phyloP scores from a whole-genome alignment of 2,888 invertebrate genomes.

The Antheraea assamensis region DNA sequence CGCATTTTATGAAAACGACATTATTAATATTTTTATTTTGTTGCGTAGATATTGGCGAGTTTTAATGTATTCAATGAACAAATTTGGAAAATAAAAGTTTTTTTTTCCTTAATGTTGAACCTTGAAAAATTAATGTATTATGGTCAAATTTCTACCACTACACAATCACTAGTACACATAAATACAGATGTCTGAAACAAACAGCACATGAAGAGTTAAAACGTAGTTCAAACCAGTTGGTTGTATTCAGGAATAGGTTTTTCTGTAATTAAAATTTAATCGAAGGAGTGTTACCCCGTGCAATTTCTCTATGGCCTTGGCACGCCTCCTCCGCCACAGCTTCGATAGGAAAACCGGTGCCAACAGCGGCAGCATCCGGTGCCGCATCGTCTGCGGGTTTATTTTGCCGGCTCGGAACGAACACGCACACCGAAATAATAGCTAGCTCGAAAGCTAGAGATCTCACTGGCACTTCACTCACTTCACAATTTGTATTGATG shows the following conservation, averaged over 20 bases:
- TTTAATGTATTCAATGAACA: no score
- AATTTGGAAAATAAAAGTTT: no score
- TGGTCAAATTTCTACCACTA: no score
- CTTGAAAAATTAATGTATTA: no score
- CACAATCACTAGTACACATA: no score
- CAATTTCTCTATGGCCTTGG: slow-evolving; percentile 69
- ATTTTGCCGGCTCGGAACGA: slow-evolving; percentile 54
- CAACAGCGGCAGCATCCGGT: slow-evolving; percentile 71
- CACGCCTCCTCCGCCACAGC: slow-evolving; percentile 64
- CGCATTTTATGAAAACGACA: no score
- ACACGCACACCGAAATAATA: slow-evolving; percentile 22
- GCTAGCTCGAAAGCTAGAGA: slow-evolving; percentile 38
- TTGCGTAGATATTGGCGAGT: no score
- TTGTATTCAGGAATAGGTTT: background rate
- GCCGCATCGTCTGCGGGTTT: slow-evolving; percentile 79
- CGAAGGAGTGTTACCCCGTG: slow-evolving; percentile 61
- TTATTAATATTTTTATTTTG: no score
- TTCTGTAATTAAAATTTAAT: background rate
- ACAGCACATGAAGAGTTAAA: background rate
- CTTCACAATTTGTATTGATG: background rate
- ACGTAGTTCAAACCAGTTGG: no score
- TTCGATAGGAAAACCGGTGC: slow-evolving; percentile 74
- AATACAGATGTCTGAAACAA: background rate
- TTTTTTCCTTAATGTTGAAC: no score
- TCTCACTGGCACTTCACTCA: slow-evolving; percentile 17